Evolutionary conservation across 2,113 vertebrate species (phyloP).

Genomic region (Sclerurus mexicanus): DNA sequence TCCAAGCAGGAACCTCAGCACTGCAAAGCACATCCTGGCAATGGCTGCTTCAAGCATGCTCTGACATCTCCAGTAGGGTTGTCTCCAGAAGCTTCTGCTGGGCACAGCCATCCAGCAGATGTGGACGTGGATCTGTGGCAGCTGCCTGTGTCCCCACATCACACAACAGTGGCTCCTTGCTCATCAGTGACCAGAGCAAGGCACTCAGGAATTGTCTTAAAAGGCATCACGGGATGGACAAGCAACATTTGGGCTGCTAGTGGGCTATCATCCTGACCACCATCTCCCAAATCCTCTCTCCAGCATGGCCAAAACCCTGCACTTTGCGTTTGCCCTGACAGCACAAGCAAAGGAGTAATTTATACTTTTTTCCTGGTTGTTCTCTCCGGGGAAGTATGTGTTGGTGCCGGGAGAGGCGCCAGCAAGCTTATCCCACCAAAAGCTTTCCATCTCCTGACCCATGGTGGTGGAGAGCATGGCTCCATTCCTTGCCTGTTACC

Average conservation of each 20-base stretch:
- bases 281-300: not conserved
- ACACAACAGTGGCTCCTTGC: not conserved
- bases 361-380: not conserved
- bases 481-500: accelerated
- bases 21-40: not conserved
- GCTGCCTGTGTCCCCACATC: not conserved
- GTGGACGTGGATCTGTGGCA: not conserved
- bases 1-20: not conserved
- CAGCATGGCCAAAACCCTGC: not conserved
- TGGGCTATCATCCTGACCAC: not conserved
- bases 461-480: accelerated
- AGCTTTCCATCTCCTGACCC: not conserved
- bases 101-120: not conserved
- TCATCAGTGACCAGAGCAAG: not conserved
- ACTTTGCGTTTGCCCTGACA: not conserved
- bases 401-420: not conserved
- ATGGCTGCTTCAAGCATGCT: not conserved
- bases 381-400: not conserved
- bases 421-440: not conserved
- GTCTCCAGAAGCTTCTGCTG: not conserved
- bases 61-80: not conserved
- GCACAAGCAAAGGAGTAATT: not conserved
- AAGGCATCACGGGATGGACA: not conserved
- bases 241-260: not conserved
- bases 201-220: not conserved